phyloP scores from a whole-genome alignment of 2,113 vertebrate genomes.

The Nyctereutes procyonoides region DNA sequence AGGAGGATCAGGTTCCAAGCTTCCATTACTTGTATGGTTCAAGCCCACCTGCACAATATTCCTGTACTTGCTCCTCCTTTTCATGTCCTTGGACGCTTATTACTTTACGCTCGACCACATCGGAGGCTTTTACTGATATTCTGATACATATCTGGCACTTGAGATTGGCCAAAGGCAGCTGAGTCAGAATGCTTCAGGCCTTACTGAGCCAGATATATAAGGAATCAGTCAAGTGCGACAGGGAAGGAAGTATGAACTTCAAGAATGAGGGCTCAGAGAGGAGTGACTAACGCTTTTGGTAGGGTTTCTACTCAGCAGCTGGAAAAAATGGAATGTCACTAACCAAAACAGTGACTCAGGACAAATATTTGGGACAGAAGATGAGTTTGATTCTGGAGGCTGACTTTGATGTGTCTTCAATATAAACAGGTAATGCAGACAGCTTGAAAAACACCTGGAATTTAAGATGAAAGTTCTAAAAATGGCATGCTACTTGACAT shows the following conservation, averaged over 20 bases:
- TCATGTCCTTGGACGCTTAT: background rate
- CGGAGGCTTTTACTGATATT: background rate
- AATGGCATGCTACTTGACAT: background rate
- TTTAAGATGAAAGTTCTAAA: background rate
- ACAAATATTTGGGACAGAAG: background rate
- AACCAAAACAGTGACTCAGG: background rate
- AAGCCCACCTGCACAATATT: background rate
- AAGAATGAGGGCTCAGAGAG: background rate
- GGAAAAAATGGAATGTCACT: background rate
- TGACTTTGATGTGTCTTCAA: background rate
- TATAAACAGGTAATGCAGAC: background rate
- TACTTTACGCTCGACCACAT: background rate
- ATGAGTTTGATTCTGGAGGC: background rate
- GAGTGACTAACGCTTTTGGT: background rate
- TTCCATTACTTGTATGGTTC: background rate
- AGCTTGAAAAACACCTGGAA: background rate
- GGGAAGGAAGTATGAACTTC: background rate
- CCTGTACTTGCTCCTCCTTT: background rate
- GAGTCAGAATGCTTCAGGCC: background rate
- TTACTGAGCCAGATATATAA: background rate
- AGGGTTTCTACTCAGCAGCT: background rate
- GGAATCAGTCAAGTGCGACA: background rate
- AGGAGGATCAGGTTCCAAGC: background rate
- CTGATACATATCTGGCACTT: background rate
- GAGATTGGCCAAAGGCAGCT: background rate